These are phyloP conservation scores for Capitulum mitella DNA, from an alignment of 2,888 invertebrate genomes.

Conservation along the genomic window DNA sequence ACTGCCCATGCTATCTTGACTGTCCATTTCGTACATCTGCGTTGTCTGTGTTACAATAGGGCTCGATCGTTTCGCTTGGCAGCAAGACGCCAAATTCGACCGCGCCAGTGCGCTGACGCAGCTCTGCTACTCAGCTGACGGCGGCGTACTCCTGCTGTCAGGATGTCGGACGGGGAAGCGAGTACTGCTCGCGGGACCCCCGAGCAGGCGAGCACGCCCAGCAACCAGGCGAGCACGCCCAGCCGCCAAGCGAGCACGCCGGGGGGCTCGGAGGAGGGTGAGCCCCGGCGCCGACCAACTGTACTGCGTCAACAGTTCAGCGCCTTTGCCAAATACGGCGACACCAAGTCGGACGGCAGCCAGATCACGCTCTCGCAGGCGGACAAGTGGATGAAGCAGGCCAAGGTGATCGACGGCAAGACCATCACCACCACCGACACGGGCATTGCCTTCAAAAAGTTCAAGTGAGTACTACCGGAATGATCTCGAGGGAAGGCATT, in stretches of 20 bases:
- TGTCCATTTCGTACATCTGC: too few relatives aligned
- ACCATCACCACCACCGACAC: conserved; percentile 84
- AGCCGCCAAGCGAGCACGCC: background rate
- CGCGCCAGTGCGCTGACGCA: too few relatives aligned
- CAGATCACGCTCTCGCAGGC: conserved; percentile 78
- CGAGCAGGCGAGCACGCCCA: background rate
- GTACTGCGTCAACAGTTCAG: conserved; percentile 62
- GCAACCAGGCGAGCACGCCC: background rate
- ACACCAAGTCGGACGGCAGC: conserved; percentile 75
- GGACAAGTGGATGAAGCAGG: conserved; percentile 92
- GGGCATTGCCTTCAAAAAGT: conserved; percentile 79
- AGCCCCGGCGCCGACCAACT: conserved; percentile 28
- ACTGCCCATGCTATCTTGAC: too few relatives aligned
- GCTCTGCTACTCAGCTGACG: too few relatives aligned
- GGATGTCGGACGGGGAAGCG: too few relatives aligned
- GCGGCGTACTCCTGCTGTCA: too few relatives aligned
- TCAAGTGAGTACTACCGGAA: conserved; percentile 63
- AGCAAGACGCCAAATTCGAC: too few relatives aligned
- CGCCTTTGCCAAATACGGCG: conserved; percentile 78
- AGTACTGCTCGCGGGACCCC: background rate
- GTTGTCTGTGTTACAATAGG: too few relatives aligned
- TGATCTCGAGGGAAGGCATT: too few relatives aligned
- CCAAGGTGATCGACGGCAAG: conserved; percentile 66
- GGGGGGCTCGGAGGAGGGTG: conserved; percentile 15
- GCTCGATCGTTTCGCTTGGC: too few relatives aligned